Conservation (phyloP, 1,140 invertebrate species). For the Melanaphis sacchari region DNA sequence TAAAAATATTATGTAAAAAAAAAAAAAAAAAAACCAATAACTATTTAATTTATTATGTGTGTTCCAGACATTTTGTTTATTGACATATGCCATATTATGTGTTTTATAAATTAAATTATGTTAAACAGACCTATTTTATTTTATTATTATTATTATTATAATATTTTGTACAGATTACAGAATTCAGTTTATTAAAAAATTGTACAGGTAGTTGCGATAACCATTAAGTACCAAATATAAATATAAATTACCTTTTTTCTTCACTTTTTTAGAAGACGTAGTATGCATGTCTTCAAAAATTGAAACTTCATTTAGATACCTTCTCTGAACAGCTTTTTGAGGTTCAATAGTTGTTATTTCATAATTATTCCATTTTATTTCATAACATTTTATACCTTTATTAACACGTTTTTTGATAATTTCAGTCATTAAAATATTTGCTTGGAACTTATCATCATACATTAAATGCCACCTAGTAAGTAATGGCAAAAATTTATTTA, state of each 20-base stretch:
- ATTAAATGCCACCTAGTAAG: conserved; percentile 75
- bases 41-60: no score
- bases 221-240: neutral
- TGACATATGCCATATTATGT: no score
- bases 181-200: neutral
- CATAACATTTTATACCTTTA: conserved; percentile 61
- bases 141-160: neutral
- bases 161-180: neutral
- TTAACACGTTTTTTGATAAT: conserved; percentile 60
- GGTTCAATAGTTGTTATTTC: conserved; percentile 73
- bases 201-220: neutral
- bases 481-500: conserved; percentile 80
- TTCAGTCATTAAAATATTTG: conserved; percentile 57
- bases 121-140: neutral
- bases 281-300: conserved; percentile 70
- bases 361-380: conserved; percentile 65
- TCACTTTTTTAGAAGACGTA: conserved; percentile 59
- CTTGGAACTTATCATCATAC: conserved; percentile 61
- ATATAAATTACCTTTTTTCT: conserved; percentile 36
- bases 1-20: no score
- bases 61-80: no score
- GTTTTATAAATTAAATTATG: neutral
- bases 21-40: no score
- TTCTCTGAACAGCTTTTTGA: conserved; percentile 70
- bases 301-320: conserved; percentile 73